Evolutionary conservation across 2,797 vertebrate genomes (phyloP).

Genomic region (Peromyscus eremicus): DNA sequence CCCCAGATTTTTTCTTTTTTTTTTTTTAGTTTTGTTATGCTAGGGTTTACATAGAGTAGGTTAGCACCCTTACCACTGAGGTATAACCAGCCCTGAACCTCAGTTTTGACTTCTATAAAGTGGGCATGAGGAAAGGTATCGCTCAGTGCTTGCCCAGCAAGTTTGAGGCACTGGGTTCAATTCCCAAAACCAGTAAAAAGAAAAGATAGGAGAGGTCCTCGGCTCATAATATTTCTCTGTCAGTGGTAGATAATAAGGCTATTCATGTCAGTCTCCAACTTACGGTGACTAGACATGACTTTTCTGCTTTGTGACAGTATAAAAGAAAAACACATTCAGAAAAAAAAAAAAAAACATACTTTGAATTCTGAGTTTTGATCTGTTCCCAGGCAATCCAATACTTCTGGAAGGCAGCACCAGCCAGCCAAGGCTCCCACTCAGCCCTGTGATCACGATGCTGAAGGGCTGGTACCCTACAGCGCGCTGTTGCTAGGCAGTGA

Average conservation of each 20-base stretch:
- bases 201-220: neutral
- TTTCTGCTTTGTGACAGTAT: neutral
- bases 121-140: neutral
- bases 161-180: neutral
- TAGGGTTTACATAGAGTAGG: accelerated
- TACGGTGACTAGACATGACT: neutral
- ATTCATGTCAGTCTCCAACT: neutral
- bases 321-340: neutral
- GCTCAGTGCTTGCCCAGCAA: neutral
- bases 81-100: neutral
- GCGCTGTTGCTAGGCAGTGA: neutral
- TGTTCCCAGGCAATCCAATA: neutral
- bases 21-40: neutral
- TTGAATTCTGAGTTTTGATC: neutral
- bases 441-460: neutral
- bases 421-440: neutral
- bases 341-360: neutral
- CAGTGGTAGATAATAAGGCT: neutral
- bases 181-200: neutral
- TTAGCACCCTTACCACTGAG: neutral
- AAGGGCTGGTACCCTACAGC: neutral
- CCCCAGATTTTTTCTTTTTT: neutral
- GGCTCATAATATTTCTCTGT: neutral
- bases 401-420: neutral
- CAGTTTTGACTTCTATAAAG: neutral